These are phyloP conservation scores for Nebria brevicollis DNA, from an alignment of 2,888 invertebrate species.

Conservation along the genomic window DNA sequence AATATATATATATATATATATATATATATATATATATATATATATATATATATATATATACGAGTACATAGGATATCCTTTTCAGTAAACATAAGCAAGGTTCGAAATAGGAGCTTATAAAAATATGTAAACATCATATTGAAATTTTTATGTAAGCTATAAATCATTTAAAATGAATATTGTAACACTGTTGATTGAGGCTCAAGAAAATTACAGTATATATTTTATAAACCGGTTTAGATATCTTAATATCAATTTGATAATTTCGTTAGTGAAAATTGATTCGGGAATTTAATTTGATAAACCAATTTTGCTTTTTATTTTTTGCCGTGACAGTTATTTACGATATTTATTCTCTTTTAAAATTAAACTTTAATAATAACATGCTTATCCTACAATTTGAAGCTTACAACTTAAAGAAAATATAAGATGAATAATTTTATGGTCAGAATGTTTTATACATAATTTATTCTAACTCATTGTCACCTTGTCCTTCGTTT, in stretches of 20 bases:
- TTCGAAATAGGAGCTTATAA: background rate
- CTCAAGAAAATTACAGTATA: background rate
- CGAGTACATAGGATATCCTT: no score
- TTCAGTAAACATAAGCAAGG: background rate
- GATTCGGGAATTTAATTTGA: background rate
- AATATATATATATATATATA: no score
- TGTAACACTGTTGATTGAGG: constrained; percentile 1
- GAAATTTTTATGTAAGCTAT: background rate
- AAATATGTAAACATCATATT: background rate
- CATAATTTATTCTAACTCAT: no score
- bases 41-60: no score
- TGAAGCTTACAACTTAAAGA: no score
- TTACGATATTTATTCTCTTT: no score
- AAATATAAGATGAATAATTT: no score
- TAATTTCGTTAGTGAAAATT: background rate
- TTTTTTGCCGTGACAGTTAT: background rate
- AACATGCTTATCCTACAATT: no score
- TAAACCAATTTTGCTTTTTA: background rate
- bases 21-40: no score
- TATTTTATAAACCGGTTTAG: constrained; percentile 1
- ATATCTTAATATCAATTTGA: background rate
- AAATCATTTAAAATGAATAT: background rate
- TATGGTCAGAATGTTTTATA: no score
- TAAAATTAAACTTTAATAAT: no score
- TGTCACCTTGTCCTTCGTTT: background rate